phyloP scores from a whole-genome alignment of 2,113 vertebrate genomes.

The Psephotus haematonotus region DNA sequence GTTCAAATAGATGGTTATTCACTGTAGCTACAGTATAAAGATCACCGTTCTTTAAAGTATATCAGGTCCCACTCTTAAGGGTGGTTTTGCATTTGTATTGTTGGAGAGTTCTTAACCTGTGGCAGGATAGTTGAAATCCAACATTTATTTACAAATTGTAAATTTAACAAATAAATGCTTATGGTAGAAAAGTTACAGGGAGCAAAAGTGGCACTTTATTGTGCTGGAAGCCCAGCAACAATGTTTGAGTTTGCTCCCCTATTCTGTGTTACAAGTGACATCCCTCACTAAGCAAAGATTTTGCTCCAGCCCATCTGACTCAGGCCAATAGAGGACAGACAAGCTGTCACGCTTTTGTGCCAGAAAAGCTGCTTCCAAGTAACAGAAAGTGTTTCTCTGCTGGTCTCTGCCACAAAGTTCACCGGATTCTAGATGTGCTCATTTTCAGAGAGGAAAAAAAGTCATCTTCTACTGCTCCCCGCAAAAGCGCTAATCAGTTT shows the following conservation, averaged over 20 bases:
- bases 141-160: neutral
- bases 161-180: neutral
- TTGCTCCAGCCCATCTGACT: neutral
- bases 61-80: neutral
- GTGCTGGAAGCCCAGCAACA: neutral
- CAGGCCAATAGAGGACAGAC: neutral
- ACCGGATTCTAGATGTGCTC: neutral
- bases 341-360: neutral
- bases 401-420: neutral
- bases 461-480: neutral
- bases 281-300: neutral
- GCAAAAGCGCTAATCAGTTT: neutral
- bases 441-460: neutral
- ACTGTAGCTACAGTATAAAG: constrained; percentile 23
- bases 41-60: neutral
- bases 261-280: neutral
- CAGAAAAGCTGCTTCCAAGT: neutral
- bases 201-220: neutral
- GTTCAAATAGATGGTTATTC: constrained; percentile 61
- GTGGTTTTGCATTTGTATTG: neutral
- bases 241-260: neutral
- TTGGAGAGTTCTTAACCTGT: neutral
- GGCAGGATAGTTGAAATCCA: neutral
- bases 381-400: neutral
- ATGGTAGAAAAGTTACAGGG: neutral